Evolutionary conservation across 1,140 invertebrate species (phyloP), one percentile per base, ranked within the genome.

Genomic region (Anagrus nilaparvatae): DNA sequence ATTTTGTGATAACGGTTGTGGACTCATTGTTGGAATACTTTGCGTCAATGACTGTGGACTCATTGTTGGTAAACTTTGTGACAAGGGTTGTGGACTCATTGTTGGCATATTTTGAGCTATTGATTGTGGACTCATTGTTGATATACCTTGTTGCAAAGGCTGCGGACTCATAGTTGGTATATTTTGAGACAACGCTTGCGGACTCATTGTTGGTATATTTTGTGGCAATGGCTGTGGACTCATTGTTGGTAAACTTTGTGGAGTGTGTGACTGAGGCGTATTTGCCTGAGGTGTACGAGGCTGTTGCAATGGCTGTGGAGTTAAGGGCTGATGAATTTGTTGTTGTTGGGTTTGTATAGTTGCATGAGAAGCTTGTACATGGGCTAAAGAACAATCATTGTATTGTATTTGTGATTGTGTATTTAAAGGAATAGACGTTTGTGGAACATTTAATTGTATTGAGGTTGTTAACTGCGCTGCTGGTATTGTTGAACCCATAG

Each of bases 31-130:
- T 4, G 56, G 49, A 44, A 58, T 58, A 37, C 43, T 55, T 59
- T 71, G 61, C 54, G 69, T 44, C 39, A 66, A 49, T 2, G 63
- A 62, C 17, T 65, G 62, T 1, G 64, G 64, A 43, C 61, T 65
- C 8, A 64, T 63, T 0, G 60, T 66, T 13, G 58, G 53, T 37
- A 66, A 54, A 34, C 51, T 62, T 27, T 66, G 64, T 9, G 60
- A 56, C 1, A 59, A 60, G 25, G 61, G 63, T n/a, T 56, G 58
- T 19, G 62, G 61, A 1, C 61, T 63, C 23, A 56, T 64, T 34
- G 60, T 58, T 28, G 56, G 62, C 41, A n/a, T n/a, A n/a, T n/a
- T n/a, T n/a, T 44, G 63, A 6, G 62, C 62, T 38, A 66, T 51
- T 2, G 63, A 62, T 18, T 65, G 62, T 1, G 64, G 64, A 43